Evolutionary conservation across 64 coral and sea anemone genomes (phyloP).

Genomic region (Anthopleura sola): DNA sequence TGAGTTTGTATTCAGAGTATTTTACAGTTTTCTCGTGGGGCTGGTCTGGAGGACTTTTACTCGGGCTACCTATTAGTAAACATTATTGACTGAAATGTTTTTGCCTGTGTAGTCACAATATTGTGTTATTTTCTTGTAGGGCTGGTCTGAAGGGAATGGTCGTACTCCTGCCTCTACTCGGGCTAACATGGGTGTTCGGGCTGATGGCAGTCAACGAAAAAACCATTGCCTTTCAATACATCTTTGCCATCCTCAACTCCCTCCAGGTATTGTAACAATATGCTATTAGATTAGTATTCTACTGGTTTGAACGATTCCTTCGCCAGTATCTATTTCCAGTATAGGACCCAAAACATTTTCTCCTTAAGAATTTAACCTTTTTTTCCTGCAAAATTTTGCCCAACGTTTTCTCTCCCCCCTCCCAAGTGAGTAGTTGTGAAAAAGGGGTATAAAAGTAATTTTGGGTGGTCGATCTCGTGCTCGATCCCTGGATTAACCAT

Average conservation of each 20-base stretch:
- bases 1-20: too few species aligned
- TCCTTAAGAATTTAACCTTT: too few species aligned
- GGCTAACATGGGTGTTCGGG: slow-evolving; percentile 94
- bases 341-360: too few species aligned
- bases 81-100: not conserved
- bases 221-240: slow-evolving; percentile 89
- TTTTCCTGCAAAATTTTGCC: too few species aligned
- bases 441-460: too few species aligned
- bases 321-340: too few species aligned
- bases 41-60: not conserved
- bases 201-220: slow-evolving; percentile 79
- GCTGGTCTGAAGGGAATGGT: slow-evolving; percentile 89
- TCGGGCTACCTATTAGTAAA: not conserved
- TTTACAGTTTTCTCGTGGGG: too few species aligned
- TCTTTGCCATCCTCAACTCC: slow-evolving; percentile 96
- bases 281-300: too few species aligned
- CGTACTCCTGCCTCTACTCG: slow-evolving; percentile 76
- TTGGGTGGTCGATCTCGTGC: too few species aligned
- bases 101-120: too few species aligned
- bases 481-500: not conserved
- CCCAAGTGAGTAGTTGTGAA: not conserved
- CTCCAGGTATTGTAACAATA: slow-evolving; percentile 66
- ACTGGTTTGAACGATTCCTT: not conserved
- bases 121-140: slow-evolving; percentile 8
- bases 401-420: too few species aligned